These are phyloP conservation scores for Todus mexicanus DNA, from an alignment of 2,797 vertebrate species.

Conservation along the genomic window DNA sequence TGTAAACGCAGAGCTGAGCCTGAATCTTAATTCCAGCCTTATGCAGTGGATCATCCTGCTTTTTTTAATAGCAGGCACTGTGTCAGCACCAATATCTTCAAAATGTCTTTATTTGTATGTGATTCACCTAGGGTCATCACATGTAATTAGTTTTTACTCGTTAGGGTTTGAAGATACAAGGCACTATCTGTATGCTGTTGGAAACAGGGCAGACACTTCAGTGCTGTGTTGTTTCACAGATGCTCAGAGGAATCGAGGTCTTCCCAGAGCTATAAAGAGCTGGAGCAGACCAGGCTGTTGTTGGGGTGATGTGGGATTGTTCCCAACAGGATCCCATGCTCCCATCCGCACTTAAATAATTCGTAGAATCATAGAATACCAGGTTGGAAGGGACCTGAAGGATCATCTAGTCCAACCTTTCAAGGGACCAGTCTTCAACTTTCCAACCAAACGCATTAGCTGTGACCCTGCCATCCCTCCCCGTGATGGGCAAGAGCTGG, in stretches of 20 bases:
- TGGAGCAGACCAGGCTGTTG: neutral
- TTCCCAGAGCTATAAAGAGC: constrained; percentile 7
- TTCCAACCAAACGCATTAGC: neutral
- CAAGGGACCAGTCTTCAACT: neutral
- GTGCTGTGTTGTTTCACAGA: constrained; percentile 1
- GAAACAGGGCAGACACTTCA: neutral
- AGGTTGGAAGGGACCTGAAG: too few species aligned
- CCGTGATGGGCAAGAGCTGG: neutral
- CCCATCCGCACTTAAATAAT: neutral
- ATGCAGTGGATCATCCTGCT: neutral
- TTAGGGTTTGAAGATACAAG: neutral
- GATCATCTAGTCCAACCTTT: too few species aligned
- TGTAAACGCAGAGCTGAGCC: neutral
- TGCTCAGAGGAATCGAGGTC: neutral
- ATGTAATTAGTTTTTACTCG: neutral
- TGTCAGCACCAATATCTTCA: neutral
- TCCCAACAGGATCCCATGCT: neutral
- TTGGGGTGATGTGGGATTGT: neutral
- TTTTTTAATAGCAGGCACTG: neutral
- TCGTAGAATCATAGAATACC: too few species aligned
- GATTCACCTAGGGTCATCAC: neutral
- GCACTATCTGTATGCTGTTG: neutral
- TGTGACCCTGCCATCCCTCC: neutral
- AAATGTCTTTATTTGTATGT: neutral
- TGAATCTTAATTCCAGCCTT: neutral